Conservation (phyloP, 23 tunicate species). For the Styela clava region DNA sequence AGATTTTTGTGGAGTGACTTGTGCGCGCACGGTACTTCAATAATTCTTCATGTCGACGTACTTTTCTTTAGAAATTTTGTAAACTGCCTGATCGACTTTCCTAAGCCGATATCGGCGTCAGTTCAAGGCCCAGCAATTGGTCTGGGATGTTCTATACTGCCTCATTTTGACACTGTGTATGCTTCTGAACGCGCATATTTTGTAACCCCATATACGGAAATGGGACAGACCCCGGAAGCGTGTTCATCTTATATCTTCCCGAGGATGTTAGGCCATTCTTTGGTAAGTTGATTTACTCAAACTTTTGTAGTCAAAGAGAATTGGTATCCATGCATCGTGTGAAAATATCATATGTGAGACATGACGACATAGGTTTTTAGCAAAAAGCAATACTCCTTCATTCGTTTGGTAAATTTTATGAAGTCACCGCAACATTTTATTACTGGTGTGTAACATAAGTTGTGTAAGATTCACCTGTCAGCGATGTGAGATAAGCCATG, state of each 20-base stretch:
- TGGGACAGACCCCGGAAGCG: constrained; percentile 76
- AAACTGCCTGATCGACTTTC: constrained; percentile 66
- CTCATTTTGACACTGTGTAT: constrained; percentile 81
- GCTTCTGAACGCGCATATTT: constrained; percentile 72
- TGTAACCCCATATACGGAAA: constrained; percentile 63
- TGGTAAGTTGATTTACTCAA: constrained; percentile 20
- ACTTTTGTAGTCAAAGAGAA: neutral
- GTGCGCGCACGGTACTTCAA: too few species aligned
- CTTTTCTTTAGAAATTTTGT: constrained; percentile 57
- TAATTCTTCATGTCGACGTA: too few species aligned
- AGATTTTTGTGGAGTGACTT: too few species aligned
- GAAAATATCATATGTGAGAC: too few species aligned
- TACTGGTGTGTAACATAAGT: too few species aligned
- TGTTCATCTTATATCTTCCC: constrained; percentile 76
- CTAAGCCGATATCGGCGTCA: constrained; percentile 58
- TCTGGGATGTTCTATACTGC: constrained; percentile 67
- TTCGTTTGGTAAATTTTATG: too few species aligned
- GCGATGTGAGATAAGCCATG: too few species aligned
- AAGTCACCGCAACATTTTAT: too few species aligned
- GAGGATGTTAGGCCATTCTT: constrained; percentile 50
- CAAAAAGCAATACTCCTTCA: too few species aligned
- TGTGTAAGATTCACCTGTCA: too few species aligned
- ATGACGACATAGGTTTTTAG: too few species aligned
- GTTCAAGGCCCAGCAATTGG: constrained; percentile 82
- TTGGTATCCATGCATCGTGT: too few species aligned